Evolutionary conservation across 2,113 vertebrate species (phyloP).

Genomic region (Tichodroma muraria): DNA sequence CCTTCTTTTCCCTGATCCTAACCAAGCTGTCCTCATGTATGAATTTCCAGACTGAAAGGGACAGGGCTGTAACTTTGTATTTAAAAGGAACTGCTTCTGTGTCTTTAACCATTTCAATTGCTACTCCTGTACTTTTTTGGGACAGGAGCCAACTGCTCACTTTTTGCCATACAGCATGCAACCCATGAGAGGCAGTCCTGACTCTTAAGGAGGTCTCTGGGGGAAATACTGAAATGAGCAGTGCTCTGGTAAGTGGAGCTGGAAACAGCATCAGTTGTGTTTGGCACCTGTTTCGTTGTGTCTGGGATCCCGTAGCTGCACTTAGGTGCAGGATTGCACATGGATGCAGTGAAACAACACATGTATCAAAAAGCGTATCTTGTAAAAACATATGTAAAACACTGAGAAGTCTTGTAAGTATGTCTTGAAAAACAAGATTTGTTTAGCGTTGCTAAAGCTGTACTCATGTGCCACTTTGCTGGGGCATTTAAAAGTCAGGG

Average conservation of each 20-base stretch:
- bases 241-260: neutral
- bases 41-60: neutral
- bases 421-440: neutral
- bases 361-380: neutral
- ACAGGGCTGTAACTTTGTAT: neutral
- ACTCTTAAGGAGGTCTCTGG: neutral
- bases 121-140: neutral
- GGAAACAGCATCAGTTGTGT: neutral
- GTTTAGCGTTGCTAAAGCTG: neutral
- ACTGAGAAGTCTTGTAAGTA: neutral
- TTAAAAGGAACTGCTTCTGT: neutral
- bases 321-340: neutral
- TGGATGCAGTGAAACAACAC: neutral
- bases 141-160: neutral
- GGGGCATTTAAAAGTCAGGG: neutral
- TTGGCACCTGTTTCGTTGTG: neutral
- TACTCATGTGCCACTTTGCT: neutral
- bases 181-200: neutral
- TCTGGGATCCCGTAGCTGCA: neutral
- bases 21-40: neutral
- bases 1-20: neutral
- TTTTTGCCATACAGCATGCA: neutral
- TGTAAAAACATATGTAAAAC: neutral
- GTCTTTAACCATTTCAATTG: conserved; percentile 31
- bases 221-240: neutral